These are phyloP conservation scores for Cottoperca gobio DNA, from an alignment of 2,797 vertebrate species.

Conservation along the genomic window DNA sequence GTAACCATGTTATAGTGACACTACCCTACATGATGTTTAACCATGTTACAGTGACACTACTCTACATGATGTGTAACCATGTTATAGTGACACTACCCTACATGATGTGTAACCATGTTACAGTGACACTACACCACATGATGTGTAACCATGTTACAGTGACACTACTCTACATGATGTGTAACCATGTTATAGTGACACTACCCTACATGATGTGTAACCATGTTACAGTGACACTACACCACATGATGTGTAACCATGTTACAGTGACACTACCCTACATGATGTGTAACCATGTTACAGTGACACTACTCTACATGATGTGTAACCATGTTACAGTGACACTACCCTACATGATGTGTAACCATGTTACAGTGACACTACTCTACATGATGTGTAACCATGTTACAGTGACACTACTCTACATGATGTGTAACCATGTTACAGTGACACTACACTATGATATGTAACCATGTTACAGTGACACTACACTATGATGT, in stretches of 20 bases:
- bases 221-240: slow-evolving; percentile 6
- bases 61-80: too few relatives aligned
- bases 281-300: too few relatives aligned
- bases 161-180: too few relatives aligned
- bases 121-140: slow-evolving; percentile 3
- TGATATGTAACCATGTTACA: slow-evolving; percentile 8
- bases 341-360: too few relatives aligned
- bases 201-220: too few relatives aligned
- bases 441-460: slow-evolving; percentile 1
- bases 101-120: too few relatives aligned
- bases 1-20: slow-evolving; percentile 9
- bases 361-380: slow-evolving; percentile 9
- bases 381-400: too few relatives aligned
- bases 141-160: slow-evolving; percentile 6
- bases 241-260: too few relatives aligned
- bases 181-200: slow-evolving; percentile 9
- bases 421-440: too few relatives aligned
- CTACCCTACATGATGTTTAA: too few relatives aligned
- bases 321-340: slow-evolving; percentile 6
- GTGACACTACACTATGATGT: slow-evolving; percentile 1
- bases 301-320: slow-evolving; percentile 9
- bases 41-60: slow-evolving; percentile 6
- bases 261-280: slow-evolving; percentile 5
- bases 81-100: slow-evolving; percentile 5
- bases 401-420: slow-evolving; percentile 6